Evolutionary conservation across 1,140 invertebrate species (phyloP), one percentile per base, ranked within the genome.

Genomic region (Pararge aegeria): DNA sequence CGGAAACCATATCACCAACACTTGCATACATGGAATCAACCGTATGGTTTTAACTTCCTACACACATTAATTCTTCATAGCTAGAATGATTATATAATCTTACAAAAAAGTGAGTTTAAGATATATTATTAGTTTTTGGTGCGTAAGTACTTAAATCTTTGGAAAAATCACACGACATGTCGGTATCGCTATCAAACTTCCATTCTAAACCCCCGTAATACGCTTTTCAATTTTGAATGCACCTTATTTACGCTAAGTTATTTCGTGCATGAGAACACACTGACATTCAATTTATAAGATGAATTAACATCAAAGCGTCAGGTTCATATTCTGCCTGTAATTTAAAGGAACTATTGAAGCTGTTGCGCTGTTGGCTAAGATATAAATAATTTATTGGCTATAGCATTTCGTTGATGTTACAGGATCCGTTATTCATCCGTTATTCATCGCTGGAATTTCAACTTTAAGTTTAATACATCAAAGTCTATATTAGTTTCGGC

Each of bases 351-450:
- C 42, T 46, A 46, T 46, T 19, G n/a, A n/a, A 46, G 42, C 42
- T 9, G 42, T 46, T 46, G 12, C 18, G 42, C 42, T 46, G 42
- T 20, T 20, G 21, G 18, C 42, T 46, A 46, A 46, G n/a, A 46
- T 34, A 34, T 46, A 46, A 46, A 46, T 46, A 12, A 46, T 46
- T 46, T 46, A 46, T 46, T 46, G 4, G 42, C 42, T 19, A 46
- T 46, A 46, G 21, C 42, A 20, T 20, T 7, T 46, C 21, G 19
- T 15, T 44, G n/a, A 34, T 12, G 30, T 12, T 34, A 12, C 29
- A 10, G 30, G 12, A 7, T 34, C 7, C 10, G 7, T 12, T 7
- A 12, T 34, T 1, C 7, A 34, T 12, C 9, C 30, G 10, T 12
- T 12, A 34, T 34, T n/a, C n/a, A n/a, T n/a, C n/a, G n/a, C n/a